Evolutionary conservation across 2,113 vertebrate genomes (phyloP), one percentile per base, ranked within the genome.

Genomic region (Pseudopodoces humilis): DNA sequence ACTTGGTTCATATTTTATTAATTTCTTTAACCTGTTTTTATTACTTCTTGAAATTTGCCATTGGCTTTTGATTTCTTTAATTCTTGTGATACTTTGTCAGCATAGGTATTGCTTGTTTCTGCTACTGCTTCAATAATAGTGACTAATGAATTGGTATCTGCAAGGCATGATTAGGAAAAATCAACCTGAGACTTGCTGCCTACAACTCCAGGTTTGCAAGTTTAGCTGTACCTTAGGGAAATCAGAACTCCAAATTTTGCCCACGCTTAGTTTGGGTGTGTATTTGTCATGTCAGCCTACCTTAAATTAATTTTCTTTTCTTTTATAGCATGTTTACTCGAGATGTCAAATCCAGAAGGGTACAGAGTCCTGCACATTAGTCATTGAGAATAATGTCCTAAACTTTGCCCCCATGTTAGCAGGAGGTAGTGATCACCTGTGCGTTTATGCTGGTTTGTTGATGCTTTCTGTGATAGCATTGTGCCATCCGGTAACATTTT

Each of bases 61-160:
- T 37, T 85, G 82, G 52, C 43, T 91, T 94, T 75, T 82, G 44
- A 75, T 72, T 94, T 93, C 49, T 91, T 82, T 62, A 79, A 50
- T 80, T 64, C 37, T 85, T 85, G 10, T 79, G 27, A 27, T 95
- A 28, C 39, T 74, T 92, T 55, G 21, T 84, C 31, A 28, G 46
- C 28, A 39, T 62, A 22, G 46, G 9, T 87, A 37, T 23, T 91
- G 44, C 47, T 90, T 86, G 9, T 84, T 91, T 90, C 30, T 71
- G 75, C 72, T 60, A 4, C n/a, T 46, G n/a, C 67, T 92, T 87
- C 50, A 24, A n/a, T 69, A 91, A 64, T 58, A 35, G 31, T 69
- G 35, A 43, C 86, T 95, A 76, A 94, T 87, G 44, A 91, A 87
- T 92, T 83, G 72, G 14, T 89, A 63, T 75, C 69, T 93, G 64